Evolutionary conservation across 2,797 vertebrate genomes (phyloP).

Genomic region (Danio aesculapii): DNA sequence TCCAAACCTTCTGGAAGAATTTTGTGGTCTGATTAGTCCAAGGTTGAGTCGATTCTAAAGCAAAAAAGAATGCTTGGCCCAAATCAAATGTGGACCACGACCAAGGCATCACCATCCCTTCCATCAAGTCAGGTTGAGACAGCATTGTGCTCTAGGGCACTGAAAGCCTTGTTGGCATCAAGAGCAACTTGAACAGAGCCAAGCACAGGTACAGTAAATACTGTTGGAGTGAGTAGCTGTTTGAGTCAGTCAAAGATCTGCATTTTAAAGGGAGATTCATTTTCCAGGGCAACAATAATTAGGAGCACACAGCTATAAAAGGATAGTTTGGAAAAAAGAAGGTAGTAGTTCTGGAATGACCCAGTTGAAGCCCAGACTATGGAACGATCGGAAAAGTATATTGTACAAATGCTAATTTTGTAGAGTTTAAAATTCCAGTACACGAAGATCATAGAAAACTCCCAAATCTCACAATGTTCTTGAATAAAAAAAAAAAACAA

Average conservation of each 20-base stretch:
- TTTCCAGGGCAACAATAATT: conserved; percentile 18
- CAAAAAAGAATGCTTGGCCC: conserved; percentile 1
- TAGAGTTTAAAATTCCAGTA: conserved; percentile 24
- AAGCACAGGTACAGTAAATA: conserved; percentile 14
- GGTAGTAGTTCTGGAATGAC: conserved; percentile 18
- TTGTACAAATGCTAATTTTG: conserved; percentile 10
- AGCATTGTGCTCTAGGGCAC: not conserved
- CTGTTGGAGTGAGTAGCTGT: not conserved
- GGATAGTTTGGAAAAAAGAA: not conserved
- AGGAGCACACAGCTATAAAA: conserved; percentile 9
- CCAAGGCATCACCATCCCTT: conserved; percentile 11
- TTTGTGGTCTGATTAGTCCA: conserved; percentile 17
- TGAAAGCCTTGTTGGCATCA: conserved; percentile 6
- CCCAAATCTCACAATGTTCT: not conserved
- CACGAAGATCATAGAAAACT: not conserved
- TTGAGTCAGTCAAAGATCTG: not conserved
- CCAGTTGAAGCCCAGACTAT: not conserved
- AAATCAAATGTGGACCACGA: not conserved
- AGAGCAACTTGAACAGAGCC: not conserved
- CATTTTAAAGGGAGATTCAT: not conserved
- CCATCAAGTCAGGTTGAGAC: conserved; percentile 12
- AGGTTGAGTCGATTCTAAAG: conserved; percentile 7
- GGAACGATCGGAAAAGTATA: conserved; percentile 8
- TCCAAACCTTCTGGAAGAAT: conserved; percentile 10
- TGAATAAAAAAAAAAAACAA: not conserved